Conservation (phyloP, 1,140 invertebrate genomes). For the Drosophila auraria region DNA sequence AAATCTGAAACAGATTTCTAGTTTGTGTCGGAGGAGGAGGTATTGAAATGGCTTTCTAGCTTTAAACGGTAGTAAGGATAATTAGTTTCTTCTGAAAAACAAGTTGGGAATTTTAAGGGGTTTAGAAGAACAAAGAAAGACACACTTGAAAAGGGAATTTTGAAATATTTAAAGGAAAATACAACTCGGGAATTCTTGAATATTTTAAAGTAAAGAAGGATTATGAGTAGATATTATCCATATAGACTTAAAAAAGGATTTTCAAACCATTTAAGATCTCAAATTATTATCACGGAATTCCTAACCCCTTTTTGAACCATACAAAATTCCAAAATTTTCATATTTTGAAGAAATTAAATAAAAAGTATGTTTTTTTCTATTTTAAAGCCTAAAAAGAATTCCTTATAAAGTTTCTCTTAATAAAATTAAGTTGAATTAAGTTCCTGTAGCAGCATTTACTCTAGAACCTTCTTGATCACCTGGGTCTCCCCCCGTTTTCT, state of each 20-base stretch:
- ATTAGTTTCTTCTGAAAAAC: not conserved
- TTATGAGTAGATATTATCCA: too few relatives aligned
- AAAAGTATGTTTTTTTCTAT: too few relatives aligned
- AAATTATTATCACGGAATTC: not conserved
- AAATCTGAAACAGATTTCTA: not conserved
- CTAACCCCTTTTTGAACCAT: too few relatives aligned
- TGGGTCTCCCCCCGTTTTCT: not conserved
- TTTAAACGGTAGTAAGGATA: not conserved
- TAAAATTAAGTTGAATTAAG: too few relatives aligned
- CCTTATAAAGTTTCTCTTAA: too few relatives aligned
- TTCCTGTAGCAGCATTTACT: not conserved
- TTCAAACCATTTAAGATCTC: too few relatives aligned
- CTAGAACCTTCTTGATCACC: not conserved
- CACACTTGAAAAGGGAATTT: not conserved
- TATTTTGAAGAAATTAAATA: too few relatives aligned
- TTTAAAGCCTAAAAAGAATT: too few relatives aligned
- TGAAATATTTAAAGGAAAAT: not conserved
- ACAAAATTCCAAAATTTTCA: too few relatives aligned
- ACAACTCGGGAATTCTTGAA: too few relatives aligned
- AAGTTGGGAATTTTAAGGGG: not conserved
- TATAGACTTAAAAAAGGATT: too few relatives aligned
- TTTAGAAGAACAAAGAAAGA: not conserved
- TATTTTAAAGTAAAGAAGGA: too few relatives aligned
- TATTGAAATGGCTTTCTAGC: not conserved
- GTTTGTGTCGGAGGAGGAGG: not conserved